A percentile compares a stretch with the other conserved stretches of the same genome.
phyloP scores from a whole-genome alignment of 2,888 invertebrate genomes.

The Epiblema foenella region DNA sequence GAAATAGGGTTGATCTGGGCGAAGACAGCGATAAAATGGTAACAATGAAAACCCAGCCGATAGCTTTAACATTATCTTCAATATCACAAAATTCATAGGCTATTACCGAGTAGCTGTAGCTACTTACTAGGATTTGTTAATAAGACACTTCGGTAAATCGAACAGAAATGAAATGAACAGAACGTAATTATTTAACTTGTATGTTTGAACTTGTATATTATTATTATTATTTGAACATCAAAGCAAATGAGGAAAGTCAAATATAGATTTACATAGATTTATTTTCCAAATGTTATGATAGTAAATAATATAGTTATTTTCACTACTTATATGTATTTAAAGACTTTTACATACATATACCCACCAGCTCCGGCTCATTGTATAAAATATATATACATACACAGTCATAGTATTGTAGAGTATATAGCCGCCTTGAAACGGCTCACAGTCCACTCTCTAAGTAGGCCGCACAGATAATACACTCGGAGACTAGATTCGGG shows the following conservation, averaged over 20 bases:
- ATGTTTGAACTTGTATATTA: too few relatives aligned
- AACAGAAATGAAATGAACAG: too few relatives aligned
- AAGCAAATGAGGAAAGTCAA: too few relatives aligned
- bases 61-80: slow-evolving; percentile 2
- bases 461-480: slow-evolving; percentile 13
- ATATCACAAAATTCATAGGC: slow-evolving; percentile 3
- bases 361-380: background rate
- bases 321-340: too few relatives aligned
- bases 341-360: too few relatives aligned
- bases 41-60: background rate
- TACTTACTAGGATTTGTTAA: background rate
- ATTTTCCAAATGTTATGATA: too few relatives aligned
- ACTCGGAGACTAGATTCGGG: slow-evolving; percentile 15
- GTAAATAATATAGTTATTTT: too few relatives aligned
- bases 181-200: too few relatives aligned
- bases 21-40: background rate
- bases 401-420: background rate
- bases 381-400: background rate
- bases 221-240: too few relatives aligned
- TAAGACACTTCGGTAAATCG: too few relatives aligned
- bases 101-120: background rate
- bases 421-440: slow-evolving; percentile 3
- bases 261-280: too few relatives aligned
- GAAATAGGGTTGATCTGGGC: background rate
- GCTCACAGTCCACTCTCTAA: slow-evolving; percentile 2